Conservation (phyloP, 2,113 vertebrate genomes). For the Poicephalus gulielmi region DNA sequence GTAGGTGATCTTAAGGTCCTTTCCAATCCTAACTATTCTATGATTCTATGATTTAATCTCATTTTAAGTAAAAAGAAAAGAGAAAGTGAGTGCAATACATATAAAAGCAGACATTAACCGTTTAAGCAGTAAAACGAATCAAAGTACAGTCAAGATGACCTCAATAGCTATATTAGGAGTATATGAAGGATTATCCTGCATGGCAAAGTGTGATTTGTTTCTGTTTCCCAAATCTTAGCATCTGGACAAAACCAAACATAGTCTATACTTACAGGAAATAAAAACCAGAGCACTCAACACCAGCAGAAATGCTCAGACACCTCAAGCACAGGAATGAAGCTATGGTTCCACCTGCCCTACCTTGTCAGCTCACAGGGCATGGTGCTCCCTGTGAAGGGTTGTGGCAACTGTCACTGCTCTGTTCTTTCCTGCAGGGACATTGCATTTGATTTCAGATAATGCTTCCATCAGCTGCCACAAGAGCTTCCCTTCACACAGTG, state of each 20-base stretch:
- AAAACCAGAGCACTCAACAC: background rate
- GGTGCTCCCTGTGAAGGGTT: background rate
- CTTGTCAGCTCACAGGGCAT: background rate
- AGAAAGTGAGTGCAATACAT: background rate
- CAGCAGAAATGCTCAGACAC: background rate
- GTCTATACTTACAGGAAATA: background rate
- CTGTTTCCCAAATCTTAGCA: background rate
- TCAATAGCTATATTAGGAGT: background rate
- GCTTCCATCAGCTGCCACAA: constrained; percentile 52
- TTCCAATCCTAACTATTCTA: background rate
- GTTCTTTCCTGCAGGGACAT: constrained; percentile 10
- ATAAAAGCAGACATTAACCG: background rate
- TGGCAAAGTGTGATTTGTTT: fast-evolving
- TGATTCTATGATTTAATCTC: background rate
- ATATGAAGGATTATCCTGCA: background rate
- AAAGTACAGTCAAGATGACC: background rate
- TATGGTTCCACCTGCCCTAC: background rate
- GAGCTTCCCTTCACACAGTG: constrained; percentile 1
- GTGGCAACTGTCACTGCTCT: constrained; percentile 52
- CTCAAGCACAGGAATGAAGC: background rate
- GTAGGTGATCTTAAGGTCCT: background rate
- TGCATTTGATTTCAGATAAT: background rate
- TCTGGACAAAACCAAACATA: background rate
- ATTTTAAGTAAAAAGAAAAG: background rate
- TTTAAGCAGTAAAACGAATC: background rate